Conservation (phyloP, 2,888 invertebrate genomes). For the Rotaria socialis region DNA sequence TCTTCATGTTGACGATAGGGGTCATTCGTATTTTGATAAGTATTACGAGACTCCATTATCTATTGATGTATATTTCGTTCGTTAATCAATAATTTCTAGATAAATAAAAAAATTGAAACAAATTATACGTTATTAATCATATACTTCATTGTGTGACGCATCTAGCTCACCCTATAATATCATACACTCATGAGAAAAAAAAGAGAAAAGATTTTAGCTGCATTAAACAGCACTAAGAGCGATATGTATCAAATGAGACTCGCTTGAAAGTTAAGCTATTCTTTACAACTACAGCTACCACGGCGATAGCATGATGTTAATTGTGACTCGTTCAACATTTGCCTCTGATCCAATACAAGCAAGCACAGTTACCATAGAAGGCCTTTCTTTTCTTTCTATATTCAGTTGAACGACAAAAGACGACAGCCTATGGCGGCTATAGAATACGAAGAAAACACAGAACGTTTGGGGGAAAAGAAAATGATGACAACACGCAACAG, state of each 20-base stretch:
- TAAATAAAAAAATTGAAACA: background rate
- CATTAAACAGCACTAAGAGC: background rate
- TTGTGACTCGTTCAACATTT: background rate
- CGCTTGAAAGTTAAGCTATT: background rate
- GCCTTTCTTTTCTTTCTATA: background rate
- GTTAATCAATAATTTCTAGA: background rate
- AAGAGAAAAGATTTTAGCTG: background rate
- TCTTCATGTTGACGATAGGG: background rate
- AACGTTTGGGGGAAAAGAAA: background rate
- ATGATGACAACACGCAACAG: slow-evolving; percentile 7
- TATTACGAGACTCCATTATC: background rate
- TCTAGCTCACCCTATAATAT: background rate
- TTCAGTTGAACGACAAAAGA: background rate
- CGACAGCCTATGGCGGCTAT: background rate
- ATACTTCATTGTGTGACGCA: background rate
- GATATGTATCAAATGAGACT: background rate
- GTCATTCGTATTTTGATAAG: background rate
- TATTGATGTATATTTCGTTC: background rate
- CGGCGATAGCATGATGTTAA: background rate
- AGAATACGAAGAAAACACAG: background rate
- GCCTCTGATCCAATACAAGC: background rate
- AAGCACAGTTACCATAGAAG: background rate
- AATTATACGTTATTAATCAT: background rate
- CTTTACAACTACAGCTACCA: background rate
- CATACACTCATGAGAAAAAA: background rate